Conservation (phyloP, 2,113 vertebrate genomes). For the Nyctereutes procyonoides region DNA sequence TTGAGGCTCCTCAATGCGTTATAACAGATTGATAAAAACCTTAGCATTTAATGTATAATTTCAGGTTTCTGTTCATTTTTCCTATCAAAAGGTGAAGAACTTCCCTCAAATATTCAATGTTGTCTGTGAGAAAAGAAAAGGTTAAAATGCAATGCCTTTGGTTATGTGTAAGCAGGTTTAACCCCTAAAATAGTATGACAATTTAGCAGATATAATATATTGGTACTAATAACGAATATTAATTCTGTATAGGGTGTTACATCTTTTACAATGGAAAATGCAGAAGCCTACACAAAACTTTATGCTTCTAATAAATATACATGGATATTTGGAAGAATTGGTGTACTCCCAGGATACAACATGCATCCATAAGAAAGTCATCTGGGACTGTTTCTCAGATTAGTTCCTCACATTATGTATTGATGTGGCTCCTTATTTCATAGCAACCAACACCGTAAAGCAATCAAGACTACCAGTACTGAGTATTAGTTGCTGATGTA, state of each 20-base stretch:
- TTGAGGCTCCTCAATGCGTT: fast-evolving
- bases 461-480: conserved; percentile 61
- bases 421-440: conserved; percentile 64
- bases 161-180: neutral
- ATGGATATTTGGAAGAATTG: conserved; percentile 74
- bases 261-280: conserved; percentile 77
- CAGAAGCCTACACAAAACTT: conserved; percentile 72
- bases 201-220: conserved; percentile 68
- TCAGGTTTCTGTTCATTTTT: neutral
- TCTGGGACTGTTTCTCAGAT: conserved; percentile 79
- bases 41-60: neutral
- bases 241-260: conserved; percentile 75
- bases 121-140: neutral
- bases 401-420: conserved; percentile 76
- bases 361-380: conserved; percentile 60
- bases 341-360: conserved; percentile 66
- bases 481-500: conserved; percentile 74
- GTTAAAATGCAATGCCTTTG: neutral
- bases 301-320: conserved; percentile 78
- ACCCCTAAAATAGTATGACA: neutral
- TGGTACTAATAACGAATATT: conserved; percentile 59
- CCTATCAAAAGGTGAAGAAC: neutral
- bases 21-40: neutral
- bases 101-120: neutral
- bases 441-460: neutral